These are phyloP conservation scores for Pyrocephalus nanus DNA, from an alignment of 2,797 vertebrate genomes.

Conservation along the genomic window DNA sequence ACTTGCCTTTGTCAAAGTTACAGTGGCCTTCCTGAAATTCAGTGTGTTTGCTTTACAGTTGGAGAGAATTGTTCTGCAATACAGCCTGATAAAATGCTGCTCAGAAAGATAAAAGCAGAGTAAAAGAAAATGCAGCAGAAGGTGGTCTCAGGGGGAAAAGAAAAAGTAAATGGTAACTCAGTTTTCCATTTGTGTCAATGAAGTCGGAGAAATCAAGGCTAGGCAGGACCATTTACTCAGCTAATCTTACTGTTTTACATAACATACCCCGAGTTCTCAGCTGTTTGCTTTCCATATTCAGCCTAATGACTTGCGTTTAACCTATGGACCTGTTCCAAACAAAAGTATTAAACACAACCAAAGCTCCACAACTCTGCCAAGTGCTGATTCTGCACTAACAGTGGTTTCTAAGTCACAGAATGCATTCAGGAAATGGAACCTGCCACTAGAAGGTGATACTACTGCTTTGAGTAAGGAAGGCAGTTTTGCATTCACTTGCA, in stretches of 20 bases:
- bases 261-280: background rate
- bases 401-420: background rate
- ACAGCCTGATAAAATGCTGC: background rate
- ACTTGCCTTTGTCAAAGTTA: background rate
- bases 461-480: background rate
- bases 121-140: background rate
- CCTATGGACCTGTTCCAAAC: background rate
- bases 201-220: background rate
- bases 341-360: background rate
- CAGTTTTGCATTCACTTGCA: background rate
- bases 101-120: background rate
- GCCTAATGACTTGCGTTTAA: background rate
- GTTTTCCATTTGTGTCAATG: background rate
- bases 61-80: background rate
- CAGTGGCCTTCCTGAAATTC: background rate
- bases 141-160: background rate
- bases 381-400: background rate
- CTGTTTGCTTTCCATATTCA: background rate
- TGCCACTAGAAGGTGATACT: background rate
- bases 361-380: background rate
- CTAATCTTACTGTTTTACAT: background rate
- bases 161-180: background rate
- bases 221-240: background rate
- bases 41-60: background rate
- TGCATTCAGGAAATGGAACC: fast-evolving